Evolutionary conservation across 2,113 vertebrate species (phyloP).

Genomic region (Holacanthus passer): DNA sequence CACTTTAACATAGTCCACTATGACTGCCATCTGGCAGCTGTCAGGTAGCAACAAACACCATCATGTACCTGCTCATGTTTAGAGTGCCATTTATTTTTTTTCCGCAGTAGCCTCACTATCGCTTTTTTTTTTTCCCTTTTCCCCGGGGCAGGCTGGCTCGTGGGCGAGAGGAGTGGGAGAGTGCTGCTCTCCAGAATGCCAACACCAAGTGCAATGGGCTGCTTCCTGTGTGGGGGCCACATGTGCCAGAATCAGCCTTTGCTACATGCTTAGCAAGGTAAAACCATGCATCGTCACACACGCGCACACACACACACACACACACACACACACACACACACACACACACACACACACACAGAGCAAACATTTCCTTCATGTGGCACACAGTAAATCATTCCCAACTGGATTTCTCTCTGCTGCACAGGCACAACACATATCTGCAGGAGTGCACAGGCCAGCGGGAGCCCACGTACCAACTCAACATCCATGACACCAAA

Average conservation of each 20-base stretch:
- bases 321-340: neutral
- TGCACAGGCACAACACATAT: constrained; percentile 95
- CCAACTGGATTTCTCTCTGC: neutral
- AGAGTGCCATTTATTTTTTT: neutral
- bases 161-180: constrained; percentile 98
- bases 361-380: neutral
- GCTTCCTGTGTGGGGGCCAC: constrained; percentile 97
- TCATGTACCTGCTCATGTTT: neutral
- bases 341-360: too few relatives aligned
- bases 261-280: constrained; percentile 98
- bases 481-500: constrained; percentile 98
- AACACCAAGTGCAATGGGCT: constrained; percentile 99
- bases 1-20: constrained; percentile 99
- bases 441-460: constrained; percentile 98
- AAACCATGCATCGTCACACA: neutral
- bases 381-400: neutral
- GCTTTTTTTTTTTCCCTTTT: neutral
- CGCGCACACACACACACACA: neutral
- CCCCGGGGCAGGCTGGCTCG: constrained; percentile 88
- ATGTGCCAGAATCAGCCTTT: constrained; percentile 98
- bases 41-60: constrained; percentile 84
- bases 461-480: constrained; percentile 98
- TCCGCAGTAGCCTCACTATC: neutral
- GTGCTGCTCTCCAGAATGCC: constrained; percentile 96
- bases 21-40: constrained; percentile 96